Conservation (phyloP, 2,888 invertebrate species). For the Cosmia pyralina region DNA sequence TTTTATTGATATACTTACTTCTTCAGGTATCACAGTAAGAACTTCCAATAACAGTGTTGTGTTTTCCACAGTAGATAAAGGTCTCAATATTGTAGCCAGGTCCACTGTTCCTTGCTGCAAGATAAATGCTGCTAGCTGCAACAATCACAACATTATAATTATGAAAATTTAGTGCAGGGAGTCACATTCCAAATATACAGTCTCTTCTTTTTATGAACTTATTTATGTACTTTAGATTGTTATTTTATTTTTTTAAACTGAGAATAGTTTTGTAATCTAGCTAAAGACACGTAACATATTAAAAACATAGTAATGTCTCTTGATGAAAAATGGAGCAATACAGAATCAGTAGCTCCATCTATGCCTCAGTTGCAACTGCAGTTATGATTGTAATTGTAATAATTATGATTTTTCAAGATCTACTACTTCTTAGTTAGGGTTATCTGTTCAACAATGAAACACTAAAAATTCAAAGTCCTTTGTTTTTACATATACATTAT, state of each 20-base stretch:
- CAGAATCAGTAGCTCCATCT: neutral
- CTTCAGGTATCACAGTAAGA: slow-evolving; percentile 96
- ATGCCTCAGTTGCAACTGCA: neutral
- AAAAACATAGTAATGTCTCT: neutral
- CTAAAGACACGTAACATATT: neutral
- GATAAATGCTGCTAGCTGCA: slow-evolving; percentile 95
- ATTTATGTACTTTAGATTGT: too few relatives aligned
- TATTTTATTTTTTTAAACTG: too few relatives aligned
- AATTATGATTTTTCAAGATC: neutral
- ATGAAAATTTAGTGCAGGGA: neutral
- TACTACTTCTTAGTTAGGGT: neutral
- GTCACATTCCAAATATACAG: neutral
- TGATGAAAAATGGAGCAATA: neutral
- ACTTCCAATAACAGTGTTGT: slow-evolving; percentile 93
- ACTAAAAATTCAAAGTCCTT: too few relatives aligned
- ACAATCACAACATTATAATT: slow-evolving; percentile 40
- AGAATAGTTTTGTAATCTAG: neutral
- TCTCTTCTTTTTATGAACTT: neutral
- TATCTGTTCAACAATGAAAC: too few relatives aligned
- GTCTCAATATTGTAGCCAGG: slow-evolving; percentile 93
- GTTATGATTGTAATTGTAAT: neutral
- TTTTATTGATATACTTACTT: slow-evolving; percentile 90
- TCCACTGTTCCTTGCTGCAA: slow-evolving; percentile 93
- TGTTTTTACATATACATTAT: too few relatives aligned
- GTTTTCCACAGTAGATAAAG: slow-evolving; percentile 90